Evolutionary conservation across 2,113 vertebrate species (phyloP).

Genomic region (Collichthys lucidus): DNA sequence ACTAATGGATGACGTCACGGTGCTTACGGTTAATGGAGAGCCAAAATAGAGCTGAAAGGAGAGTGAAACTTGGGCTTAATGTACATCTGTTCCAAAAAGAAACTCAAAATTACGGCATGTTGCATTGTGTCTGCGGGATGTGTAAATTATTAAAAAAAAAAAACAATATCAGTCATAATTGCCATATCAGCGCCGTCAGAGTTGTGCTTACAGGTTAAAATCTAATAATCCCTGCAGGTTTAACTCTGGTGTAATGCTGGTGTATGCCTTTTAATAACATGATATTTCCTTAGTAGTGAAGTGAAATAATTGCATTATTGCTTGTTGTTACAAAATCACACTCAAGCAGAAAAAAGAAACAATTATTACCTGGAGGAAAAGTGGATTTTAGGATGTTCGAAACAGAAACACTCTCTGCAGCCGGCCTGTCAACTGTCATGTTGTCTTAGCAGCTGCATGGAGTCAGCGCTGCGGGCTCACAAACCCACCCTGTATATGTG

Average conservation of each 20-base stretch:
- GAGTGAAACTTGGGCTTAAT: no score
- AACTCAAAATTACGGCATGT: neutral
- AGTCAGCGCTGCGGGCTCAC: slow-evolving; percentile 21
- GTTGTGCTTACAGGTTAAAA: neutral
- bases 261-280: neutral
- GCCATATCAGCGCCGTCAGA: neutral
- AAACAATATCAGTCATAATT: neutral
- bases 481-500: slow-evolving; percentile 29
- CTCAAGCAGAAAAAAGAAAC: neutral
- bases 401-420: slow-evolving; percentile 19
- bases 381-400: neutral
- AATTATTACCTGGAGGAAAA: slow-evolving; percentile 23
- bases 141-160: neutral
- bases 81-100: no score
- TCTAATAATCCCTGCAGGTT: neutral
- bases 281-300: neutral
- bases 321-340: neutral
- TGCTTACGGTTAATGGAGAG: no score
- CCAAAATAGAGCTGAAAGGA: no score
- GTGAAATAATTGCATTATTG: neutral
- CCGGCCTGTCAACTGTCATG: slow-evolving; percentile 55
- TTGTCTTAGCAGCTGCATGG: slow-evolving; percentile 44
- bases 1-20: no score
- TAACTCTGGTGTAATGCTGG: neutral
- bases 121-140: neutral